Evolutionary conservation across 2,888 invertebrate genomes (phyloP), one percentile per base, ranked within the genome.

Genomic region (Lochmaea crataegi): DNA sequence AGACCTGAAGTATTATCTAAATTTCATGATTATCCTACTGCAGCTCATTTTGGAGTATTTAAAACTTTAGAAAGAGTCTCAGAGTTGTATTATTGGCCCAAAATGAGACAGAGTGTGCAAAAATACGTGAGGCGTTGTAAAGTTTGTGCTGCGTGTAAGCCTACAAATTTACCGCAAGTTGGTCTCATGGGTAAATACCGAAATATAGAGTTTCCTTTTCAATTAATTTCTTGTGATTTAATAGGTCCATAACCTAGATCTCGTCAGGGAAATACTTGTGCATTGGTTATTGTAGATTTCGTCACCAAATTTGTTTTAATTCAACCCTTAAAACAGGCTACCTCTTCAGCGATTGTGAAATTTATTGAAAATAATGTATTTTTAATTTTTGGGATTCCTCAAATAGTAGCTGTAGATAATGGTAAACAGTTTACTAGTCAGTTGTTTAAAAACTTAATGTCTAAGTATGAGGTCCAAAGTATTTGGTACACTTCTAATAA

Each of bases 61-160:
- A 53, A 53, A 18, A 53, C 53, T 16, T 16, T 53, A 10, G 53
- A 53, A 10, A 6, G 18, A 53, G 16, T 53, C 16, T 53, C 16
- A 16, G 53, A 53, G 16, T 53, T 53, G 53, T 53, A 53, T 18
- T 53, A 53, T 53, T 53, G 53, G 53, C 53, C n/a, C 16, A 53
- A 6, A 18, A 53, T 53, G 16, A 10, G 53, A 53, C 53, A 16
- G 16, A 53, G 42, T 42, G 42, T 42, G 9, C 42, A 42, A 42
- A 42, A 42, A 2, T 11, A 42, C 11, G 10, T 7, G 1, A 42
- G 42, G 42, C 11, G 42, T 42, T 42, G 42, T 10, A 42, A 42
- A 42, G 42, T 42, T 41, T 41, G 41, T 41, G 41, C 41, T 41
- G 42, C 42, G 0, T 42, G 42, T 42, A 42, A 42, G 42, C 42